Conservation (phyloP, 2,113 vertebrate species). For the Lanius ludovicianus region DNA sequence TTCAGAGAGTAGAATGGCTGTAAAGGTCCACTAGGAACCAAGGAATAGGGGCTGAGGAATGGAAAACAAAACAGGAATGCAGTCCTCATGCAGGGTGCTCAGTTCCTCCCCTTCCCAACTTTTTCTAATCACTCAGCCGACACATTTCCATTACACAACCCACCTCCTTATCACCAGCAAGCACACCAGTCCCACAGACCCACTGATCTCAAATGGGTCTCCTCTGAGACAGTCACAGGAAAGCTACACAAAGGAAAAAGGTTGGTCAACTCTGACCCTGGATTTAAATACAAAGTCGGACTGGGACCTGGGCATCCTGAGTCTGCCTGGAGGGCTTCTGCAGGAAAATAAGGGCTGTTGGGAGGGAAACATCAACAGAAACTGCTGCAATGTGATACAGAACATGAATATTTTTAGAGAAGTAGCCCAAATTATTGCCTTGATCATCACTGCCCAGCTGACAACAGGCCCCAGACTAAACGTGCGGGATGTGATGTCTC, state of each 20-base stretch:
- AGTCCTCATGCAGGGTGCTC: not conserved
- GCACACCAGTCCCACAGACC: not conserved
- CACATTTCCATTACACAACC: not conserved
- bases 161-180: constrained; percentile 5
- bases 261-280: not conserved
- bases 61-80: not conserved
- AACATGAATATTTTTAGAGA: not conserved
- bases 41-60: not conserved
- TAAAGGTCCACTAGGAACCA: not conserved
- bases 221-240: not conserved
- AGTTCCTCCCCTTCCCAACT: not conserved
- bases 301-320: not conserved
- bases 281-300: not conserved
- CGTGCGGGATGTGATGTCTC: not conserved
- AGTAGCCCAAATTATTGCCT: not conserved
- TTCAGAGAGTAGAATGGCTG: not conserved
- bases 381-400: not conserved
- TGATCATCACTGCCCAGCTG: not conserved
- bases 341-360: not conserved
- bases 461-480: not conserved
- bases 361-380: not conserved
- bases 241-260: constrained; percentile 9
- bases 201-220: not conserved
- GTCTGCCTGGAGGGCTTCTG: not conserved
- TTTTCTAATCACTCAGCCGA: not conserved